Evolutionary conservation across 2,888 invertebrate genomes (phyloP).

Genomic region (Phragmatobia fuliginosa): DNA sequence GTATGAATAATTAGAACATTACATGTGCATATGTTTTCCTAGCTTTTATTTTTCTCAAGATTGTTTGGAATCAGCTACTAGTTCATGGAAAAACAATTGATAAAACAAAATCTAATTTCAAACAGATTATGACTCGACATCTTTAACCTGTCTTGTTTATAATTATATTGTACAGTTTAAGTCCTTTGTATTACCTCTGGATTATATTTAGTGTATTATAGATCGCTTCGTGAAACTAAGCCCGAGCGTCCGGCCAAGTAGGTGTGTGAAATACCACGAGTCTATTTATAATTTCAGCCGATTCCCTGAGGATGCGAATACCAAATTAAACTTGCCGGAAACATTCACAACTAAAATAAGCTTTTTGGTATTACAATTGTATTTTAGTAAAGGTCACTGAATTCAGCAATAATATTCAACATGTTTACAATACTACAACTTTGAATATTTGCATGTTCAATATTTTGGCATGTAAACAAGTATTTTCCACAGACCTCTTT

Average conservation of each 20-base stretch:
- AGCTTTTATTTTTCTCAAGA: too few species aligned
- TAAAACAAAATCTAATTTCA: neutral
- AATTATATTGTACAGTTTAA: neutral
- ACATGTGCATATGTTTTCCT: too few species aligned
- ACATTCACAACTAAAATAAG: constrained; percentile 38
- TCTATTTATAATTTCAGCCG: constrained; percentile 61
- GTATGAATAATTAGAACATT: too few species aligned
- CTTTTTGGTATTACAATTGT: constrained; percentile 34
- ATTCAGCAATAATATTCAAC: constrained; percentile 30
- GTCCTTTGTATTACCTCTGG: neutral
- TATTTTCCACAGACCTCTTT: constrained; percentile 26
- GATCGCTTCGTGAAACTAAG: constrained; percentile 16
- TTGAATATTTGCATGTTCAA: constrained; percentile 9
- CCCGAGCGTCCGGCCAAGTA: constrained; percentile 37
- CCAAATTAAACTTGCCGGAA: constrained; percentile 54
- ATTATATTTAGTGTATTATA: constrained; percentile 12
- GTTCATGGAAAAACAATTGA: too few species aligned
- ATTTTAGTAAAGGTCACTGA: constrained; percentile 43
- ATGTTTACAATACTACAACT: constrained; percentile 16
- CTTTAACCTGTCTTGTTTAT: neutral
- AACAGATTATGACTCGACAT: too few species aligned
- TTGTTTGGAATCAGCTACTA: too few species aligned
- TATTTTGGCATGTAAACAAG: constrained; percentile 16
- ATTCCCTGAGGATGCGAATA: constrained; percentile 57
- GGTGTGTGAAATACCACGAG: constrained; percentile 59